phyloP scores from a whole-genome alignment of 2,113 vertebrate genomes.

The Psephotus haematonotus region DNA sequence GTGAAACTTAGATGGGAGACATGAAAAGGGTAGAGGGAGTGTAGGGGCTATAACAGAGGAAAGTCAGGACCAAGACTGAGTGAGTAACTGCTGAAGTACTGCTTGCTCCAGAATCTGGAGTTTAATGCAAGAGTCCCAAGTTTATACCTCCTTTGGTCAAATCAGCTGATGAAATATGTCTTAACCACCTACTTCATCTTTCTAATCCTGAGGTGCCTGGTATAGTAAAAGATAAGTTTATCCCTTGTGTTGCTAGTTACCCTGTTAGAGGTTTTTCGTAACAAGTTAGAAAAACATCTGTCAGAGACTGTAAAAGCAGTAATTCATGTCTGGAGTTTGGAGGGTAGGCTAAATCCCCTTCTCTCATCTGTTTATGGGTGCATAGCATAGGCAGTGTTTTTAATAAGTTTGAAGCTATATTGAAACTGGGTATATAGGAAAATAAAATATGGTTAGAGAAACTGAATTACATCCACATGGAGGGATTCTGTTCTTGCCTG shows the following conservation, averaged over 20 bases:
- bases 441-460: background rate
- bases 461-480: background rate
- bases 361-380: background rate
- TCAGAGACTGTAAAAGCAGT: background rate
- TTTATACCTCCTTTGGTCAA: background rate
- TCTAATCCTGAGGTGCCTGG: background rate
- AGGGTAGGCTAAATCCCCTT: background rate
- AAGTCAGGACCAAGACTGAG: background rate
- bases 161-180: background rate
- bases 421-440: background rate
- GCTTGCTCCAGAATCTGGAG: background rate
- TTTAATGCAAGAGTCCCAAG: background rate
- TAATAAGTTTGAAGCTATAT: background rate
- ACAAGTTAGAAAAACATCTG: background rate
- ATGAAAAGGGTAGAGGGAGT: background rate
- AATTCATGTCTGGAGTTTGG: background rate
- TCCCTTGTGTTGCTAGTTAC: background rate
- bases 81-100: background rate
- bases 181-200: background rate
- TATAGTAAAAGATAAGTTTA: background rate
- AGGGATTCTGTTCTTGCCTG: background rate
- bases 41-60: background rate
- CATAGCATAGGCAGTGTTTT: background rate
- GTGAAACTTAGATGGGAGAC: background rate
- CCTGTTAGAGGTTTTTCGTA: background rate